phyloP scores from a whole-genome alignment of 2,888 invertebrate species.

The Subacronicta megacephala region DNA sequence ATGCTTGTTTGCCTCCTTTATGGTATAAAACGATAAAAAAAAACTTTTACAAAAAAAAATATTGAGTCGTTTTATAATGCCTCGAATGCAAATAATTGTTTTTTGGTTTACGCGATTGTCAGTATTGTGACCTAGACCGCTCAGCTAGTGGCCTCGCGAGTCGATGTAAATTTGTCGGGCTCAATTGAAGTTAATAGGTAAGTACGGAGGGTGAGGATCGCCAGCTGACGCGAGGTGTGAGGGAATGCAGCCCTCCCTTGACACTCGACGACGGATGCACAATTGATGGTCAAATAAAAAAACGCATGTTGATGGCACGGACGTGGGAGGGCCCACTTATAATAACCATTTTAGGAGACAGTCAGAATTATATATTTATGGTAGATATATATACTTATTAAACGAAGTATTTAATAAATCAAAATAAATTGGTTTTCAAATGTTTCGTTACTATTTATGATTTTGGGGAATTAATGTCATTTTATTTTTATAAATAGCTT shows the following conservation, averaged over 20 bases:
- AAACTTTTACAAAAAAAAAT: no score
- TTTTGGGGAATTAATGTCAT: no score
- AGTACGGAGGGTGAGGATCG: slow-evolving; percentile 83
- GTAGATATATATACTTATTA: neutral
- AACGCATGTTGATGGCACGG: slow-evolving; percentile 57
- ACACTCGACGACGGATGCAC: slow-evolving; percentile 73
- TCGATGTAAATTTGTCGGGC: slow-evolving; percentile 88
- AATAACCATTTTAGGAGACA: slow-evolving; percentile 59
- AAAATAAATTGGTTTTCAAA: slow-evolving; percentile 1
- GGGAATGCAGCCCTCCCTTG: slow-evolving; percentile 85
- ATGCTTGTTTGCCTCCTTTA: no score
- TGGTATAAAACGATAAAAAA: no score
- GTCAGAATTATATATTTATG: slow-evolving; percentile 38
- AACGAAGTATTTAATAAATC: no score
- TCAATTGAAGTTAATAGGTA: slow-evolving; percentile 89
- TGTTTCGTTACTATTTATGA: no score
- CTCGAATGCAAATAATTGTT: no score
- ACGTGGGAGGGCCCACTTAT: slow-evolving; percentile 59
- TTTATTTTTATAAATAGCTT: no score
- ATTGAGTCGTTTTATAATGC: no score
- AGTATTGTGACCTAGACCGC: slow-evolving; percentile 57
- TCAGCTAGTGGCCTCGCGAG: slow-evolving; percentile 64
- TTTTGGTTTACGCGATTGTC: no score
- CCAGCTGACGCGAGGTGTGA: slow-evolving; percentile 89
- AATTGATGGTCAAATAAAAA: slow-evolving; percentile 83